Evolutionary conservation across 2,888 invertebrate species (phyloP).

Genomic region (Falcaria lacertinaria): DNA sequence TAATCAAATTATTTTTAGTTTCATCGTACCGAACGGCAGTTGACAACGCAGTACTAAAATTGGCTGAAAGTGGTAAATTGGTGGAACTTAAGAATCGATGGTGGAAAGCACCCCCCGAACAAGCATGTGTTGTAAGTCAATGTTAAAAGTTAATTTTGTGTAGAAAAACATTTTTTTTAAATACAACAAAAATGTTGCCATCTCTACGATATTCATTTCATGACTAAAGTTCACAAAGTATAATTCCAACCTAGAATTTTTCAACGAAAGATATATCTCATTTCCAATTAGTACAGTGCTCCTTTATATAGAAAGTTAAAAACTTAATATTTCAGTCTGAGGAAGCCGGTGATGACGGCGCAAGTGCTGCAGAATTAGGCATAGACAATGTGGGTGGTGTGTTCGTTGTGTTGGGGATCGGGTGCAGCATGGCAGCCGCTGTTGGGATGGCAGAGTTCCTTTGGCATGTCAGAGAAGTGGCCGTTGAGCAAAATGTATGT

Average conservation of each 20-base stretch:
- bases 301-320: background rate
- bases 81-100: constrained; percentile 91
- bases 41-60: constrained; percentile 91
- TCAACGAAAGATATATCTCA: too few species aligned
- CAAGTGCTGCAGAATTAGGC: constrained; percentile 81
- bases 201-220: too few species aligned
- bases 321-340: constrained; percentile 32
- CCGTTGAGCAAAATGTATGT: constrained; percentile 86
- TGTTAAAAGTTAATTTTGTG: too few species aligned
- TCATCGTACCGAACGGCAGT: constrained; percentile 88
- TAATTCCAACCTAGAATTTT: too few species aligned
- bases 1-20: too few species aligned
- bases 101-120: constrained; percentile 89
- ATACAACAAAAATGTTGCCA: too few species aligned
- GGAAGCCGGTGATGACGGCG: constrained; percentile 53
- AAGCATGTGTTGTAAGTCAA: constrained; percentile 80
- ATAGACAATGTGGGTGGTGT: constrained; percentile 95
- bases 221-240: too few species aligned
- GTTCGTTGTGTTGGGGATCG: constrained; percentile 90
- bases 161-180: too few species aligned
- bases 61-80: constrained; percentile 93
- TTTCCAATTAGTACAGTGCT: too few species aligned
- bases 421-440: constrained; percentile 85
- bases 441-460: constrained; percentile 93
- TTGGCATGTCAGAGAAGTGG: constrained; percentile 91